Evolutionary conservation across 2,113 vertebrate species (phyloP).

Genomic region (Ceyx melanurus): DNA sequence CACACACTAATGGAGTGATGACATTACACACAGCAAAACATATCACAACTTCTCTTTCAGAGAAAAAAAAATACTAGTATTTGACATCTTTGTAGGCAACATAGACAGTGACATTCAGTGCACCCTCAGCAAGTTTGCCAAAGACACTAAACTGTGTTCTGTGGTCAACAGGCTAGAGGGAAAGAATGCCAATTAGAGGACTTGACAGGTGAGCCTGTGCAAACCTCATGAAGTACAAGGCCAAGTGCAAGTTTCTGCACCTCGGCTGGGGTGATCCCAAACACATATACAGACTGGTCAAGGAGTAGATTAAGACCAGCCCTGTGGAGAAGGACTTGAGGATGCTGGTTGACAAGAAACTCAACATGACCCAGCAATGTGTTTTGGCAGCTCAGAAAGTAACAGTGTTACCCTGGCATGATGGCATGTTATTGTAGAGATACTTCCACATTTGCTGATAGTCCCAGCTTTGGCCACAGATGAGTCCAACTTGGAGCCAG

Average conservation of each 20-base stretch:
- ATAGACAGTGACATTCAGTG: not conserved
- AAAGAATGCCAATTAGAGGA: not conserved
- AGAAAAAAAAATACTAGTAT: not conserved
- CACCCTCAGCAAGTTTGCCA: not conserved
- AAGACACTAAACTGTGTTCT: not conserved
- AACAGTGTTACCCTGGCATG: not conserved
- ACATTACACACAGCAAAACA: not conserved
- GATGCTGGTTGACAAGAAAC: not conserved
- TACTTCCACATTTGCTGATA: not conserved
- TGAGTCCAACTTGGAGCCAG: not conserved
- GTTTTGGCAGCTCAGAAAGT: not conserved
- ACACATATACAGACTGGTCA: not conserved
- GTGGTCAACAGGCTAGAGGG: not conserved
- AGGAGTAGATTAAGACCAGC: not conserved
- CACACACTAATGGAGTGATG: not conserved
- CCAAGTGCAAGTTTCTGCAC: not conserved
- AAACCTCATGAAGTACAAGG: not conserved
- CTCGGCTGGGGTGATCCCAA: not conserved
- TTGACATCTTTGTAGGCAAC: not conserved
- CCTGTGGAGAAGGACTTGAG: not conserved
- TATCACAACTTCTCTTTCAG: not conserved
- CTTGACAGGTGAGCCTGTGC: not conserved
- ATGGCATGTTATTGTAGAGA: not conserved
- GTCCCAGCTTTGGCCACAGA: not conserved
- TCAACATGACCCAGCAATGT: not conserved